Evolutionary conservation across 2,797 vertebrate genomes (phyloP), one percentile per base, ranked within the genome.

Genomic region (Phrynocephalus forsythii): DNA sequence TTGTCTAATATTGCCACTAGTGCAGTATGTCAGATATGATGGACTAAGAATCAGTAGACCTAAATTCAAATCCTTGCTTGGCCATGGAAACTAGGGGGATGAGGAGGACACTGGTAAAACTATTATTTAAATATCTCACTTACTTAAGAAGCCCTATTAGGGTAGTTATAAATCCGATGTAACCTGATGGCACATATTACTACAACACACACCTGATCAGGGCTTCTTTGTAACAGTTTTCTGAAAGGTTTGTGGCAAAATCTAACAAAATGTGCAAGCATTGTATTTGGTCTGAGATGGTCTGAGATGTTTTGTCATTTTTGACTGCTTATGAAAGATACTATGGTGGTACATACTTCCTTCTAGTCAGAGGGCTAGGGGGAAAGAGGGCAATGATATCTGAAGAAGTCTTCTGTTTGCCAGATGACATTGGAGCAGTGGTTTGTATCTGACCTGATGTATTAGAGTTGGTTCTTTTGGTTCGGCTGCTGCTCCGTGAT

Each of bases 381-480:
- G 30, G 73, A 72, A 83, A 84, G n/a, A 67, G 67, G 13, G 86
- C 71, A 86, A 81, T 68, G 15, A 76, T 80, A 76, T 75, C 50
- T 56, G 82, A 69, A 90, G 68, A 10, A 66, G 44, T 79, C 86
- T 83, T 6, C 48, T 48, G 68, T 80, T 69, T n/a, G 87, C 75
- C 72, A 9, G 75, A 4, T 2, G 85, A 67, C 85, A 90, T 88
- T 87, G 48, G 28, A 86, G 81, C 85, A 69, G 1, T 82, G 66
- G 82, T 84, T 87, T 4, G 84, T 92, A 78, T 93, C 92, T 94
- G 83, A 92, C 90, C 88, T 92, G 81, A 24, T 83, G 83, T 67
- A 86, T 91, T 93, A 90, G 93, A 87, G 60, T 30, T 38, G 88
- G 88, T 85, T 89, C 90, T 90, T 89, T 91, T 83, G 91, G 90